Base-by-base conservation (phyloP, 2,797 vertebrate species). In the Spheniscus humboldti region DNA sequence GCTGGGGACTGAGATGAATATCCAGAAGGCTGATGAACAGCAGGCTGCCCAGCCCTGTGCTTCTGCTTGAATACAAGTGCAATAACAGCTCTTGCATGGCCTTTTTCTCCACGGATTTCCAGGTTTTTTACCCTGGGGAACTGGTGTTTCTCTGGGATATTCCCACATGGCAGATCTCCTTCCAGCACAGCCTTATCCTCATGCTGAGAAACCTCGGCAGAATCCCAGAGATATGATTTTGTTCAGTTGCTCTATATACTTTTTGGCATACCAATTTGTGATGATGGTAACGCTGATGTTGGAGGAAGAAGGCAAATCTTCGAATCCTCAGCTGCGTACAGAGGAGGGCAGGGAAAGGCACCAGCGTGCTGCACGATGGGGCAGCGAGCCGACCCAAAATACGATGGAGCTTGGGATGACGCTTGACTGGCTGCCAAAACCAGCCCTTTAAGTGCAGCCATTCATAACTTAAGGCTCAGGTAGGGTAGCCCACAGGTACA, bases 1-100 rank as follows among this genome's bases (percentile, higher is more conserved):
- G 97, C 91, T 94, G 76, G 96, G 91, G 92, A 91, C 82, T 63
- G 68, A 77, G 93, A 87, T 76, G 93, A 95, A 94, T 96, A 92
- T 86, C 72, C 93, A 95, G 76, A 52, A 78, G 92, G 88, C 90
- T 97, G 95, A 90, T 9, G 47, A 94, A 90, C 90, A 91, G 91
- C 94, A 92, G 90, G 73, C 91, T 84, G 87, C 87, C 73, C 85
- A 69, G 68, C 60, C 45, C 31, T 60, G 45, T 0, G 3, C 53
- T 73, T 73, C 76, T 88, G 73, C 90, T 93, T 68, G 33, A 83
- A 76, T 47, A 69, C 39, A 67, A 93, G 41, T 45, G n/a, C 59
- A 92, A 17, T 66, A 79, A n/a, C n/a, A 71, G 24, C 45, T 48
- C 13, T 2, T 59, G 25, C 11, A 0, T 16, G 60, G 45, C 30